These are phyloP conservation scores for Colistium nudipinnis DNA, from an alignment of 2,113 vertebrate species.

Conservation along the genomic window DNA sequence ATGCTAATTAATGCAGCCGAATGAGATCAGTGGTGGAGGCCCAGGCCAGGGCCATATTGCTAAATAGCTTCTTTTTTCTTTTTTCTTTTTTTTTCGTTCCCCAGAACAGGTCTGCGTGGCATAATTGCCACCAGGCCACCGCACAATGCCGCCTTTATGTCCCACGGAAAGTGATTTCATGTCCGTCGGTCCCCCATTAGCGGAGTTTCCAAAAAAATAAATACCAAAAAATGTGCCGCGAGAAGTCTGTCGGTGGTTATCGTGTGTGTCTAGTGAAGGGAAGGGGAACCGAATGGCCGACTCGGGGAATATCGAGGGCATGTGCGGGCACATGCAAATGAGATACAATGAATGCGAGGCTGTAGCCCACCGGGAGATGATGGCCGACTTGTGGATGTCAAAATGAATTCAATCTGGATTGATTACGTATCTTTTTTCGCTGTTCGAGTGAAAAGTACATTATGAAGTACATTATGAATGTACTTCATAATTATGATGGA, in stretches of 20 bases:
- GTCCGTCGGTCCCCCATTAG: constrained; percentile 79
- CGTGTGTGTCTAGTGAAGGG: constrained; percentile 54
- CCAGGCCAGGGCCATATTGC: constrained; percentile 89
- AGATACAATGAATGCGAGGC: constrained; percentile 16
- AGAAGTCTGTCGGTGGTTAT: constrained; percentile 59
- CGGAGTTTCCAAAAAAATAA: too few relatives aligned
- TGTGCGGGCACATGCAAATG: constrained; percentile 26
- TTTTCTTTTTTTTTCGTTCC: too few relatives aligned
- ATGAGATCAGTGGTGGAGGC: constrained; percentile 96
- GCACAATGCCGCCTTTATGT: constrained; percentile 90
- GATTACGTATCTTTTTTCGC: neutral
- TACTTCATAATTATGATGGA: too few relatives aligned
- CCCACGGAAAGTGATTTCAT: constrained; percentile 93
- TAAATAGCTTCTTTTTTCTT: constrained; percentile 91
- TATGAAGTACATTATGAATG: too few relatives aligned
- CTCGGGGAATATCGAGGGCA: constrained; percentile 17
- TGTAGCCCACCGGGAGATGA: constrained; percentile 32
- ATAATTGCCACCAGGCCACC: constrained; percentile 90
- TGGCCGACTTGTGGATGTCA: too few relatives aligned
- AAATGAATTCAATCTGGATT: constrained; percentile 1
- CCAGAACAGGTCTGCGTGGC: constrained; percentile 87
- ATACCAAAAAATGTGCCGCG: constrained; percentile 59
- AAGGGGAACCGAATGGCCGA: constrained; percentile 25
- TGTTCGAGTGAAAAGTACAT: too few relatives aligned
- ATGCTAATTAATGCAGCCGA: constrained; percentile 96